Percentiles rank a stretch among this genome's conserved stretches.
Evolutionary conservation across 2,888 invertebrate species (phyloP).

Genomic region (Tenthredo mesomela): DNA sequence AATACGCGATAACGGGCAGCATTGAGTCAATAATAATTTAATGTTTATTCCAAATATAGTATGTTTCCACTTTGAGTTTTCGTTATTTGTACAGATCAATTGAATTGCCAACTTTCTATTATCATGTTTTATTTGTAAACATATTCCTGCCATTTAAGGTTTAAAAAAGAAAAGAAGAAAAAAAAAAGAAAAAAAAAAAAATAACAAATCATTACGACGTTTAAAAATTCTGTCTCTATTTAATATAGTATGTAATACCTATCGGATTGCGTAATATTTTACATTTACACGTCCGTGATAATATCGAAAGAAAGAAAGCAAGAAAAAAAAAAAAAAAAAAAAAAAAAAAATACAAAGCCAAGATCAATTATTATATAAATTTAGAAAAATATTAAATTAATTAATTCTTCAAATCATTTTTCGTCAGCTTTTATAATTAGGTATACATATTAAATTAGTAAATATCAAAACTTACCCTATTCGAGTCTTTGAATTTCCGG

Average conservation of each 20-base stretch:
- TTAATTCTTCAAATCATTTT: slow-evolving; percentile 17
- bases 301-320: not conserved
- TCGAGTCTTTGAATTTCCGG: slow-evolving; percentile 21
- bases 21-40: not conserved
- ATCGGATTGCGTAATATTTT: slow-evolving; percentile 20
- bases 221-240: not conserved
- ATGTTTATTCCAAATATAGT: not conserved
- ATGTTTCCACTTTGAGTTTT: slow-evolving; percentile 8
- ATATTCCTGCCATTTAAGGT: slow-evolving; percentile 41
- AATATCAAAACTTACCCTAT: slow-evolving; percentile 23
- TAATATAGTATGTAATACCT: not conserved
- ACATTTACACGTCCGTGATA: not conserved
- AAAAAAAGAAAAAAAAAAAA: slow-evolving; percentile 40
- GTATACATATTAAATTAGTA: not conserved
- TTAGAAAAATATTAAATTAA: slow-evolving; percentile 10
- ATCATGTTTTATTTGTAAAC: not conserved
- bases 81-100: slow-evolving; percentile 14
- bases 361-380: slow-evolving; percentile 25
- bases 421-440: not conserved
- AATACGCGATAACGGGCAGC: not conserved
- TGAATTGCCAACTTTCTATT: not conserved
- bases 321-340: not conserved
- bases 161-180: not conserved
- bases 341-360: not conserved
- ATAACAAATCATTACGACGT: slow-evolving; percentile 1